Evolutionary conservation across 2,113 vertebrate species (phyloP), one percentile per base, ranked within the genome.

Genomic region (Loxodonta africana): DNA sequence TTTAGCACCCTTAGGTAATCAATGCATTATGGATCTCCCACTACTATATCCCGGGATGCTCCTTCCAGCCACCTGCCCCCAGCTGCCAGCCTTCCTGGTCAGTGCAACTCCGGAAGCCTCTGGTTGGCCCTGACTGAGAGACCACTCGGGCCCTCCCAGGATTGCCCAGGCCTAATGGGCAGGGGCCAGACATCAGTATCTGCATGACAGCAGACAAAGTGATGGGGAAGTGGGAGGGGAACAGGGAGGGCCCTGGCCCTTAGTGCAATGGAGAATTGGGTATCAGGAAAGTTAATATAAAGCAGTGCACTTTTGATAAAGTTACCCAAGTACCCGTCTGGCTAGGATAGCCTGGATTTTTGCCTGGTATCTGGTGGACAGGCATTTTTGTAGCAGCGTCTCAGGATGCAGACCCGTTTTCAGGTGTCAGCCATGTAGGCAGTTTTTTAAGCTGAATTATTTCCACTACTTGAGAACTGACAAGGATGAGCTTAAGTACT

Each of bases 361-460:
- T 37, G 44, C 37, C 84, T 84, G 48, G 18, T 41, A 44, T 60
- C 63, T 83, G 8, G 33, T 74, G 8, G 53, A 80, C 25, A 78
- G 65, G 53, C 18, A 88, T 65, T 91, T 86, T 9, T 78, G 33
- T 80, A 30, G 51, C 53, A 80, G 41, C 8, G 1, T 86, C 25
- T 88, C 77, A 44, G 46, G 65, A 85, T 80, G 26, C 33, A 57
- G 94, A 93, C 44, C 65, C 93, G 90, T 93, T 60, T 94, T 97
- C 51, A 83, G 74, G 51, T 90, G 85, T 65, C n/a, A 92, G 76
- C 62, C 80, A 94, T 62, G 94, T 82, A 92, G 4, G 74, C 74
- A 94, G 83, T 93, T 96, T 94, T 73, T 80, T 88, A 92, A 97
- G 37, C 76, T 85, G 71, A 92, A 91, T 83, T 92, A 85, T 92